These are phyloP conservation scores for Lagria hirta DNA, from an alignment of 2,888 invertebrate genomes.

Conservation along the genomic window DNA sequence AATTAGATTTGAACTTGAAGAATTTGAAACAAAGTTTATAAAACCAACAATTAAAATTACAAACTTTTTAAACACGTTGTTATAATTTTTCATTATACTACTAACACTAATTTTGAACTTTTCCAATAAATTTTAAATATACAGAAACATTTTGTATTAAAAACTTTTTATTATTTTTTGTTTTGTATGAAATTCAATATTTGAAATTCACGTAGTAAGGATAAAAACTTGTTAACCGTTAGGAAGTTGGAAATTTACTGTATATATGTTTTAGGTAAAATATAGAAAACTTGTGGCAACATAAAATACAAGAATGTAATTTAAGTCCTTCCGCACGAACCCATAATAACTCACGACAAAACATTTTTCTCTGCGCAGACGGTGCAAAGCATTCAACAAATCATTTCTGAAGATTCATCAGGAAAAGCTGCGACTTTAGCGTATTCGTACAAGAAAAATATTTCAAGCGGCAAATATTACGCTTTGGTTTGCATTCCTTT, in stretches of 20 bases:
- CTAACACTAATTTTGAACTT: too few species aligned
- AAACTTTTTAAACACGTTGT: too few species aligned
- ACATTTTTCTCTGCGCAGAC: slow-evolving; percentile 44
- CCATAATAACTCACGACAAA: slow-evolving; percentile 45
- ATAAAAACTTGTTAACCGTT: slow-evolving; percentile 19
- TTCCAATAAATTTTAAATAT: too few species aligned
- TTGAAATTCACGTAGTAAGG: slow-evolving; percentile 15
- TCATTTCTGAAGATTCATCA: slow-evolving; percentile 37
- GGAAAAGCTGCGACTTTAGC: slow-evolving; percentile 37
- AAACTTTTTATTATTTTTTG: too few species aligned
- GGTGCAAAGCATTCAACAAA: slow-evolving; percentile 38
- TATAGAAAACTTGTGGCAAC: slow-evolving; percentile 36
- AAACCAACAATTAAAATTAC: too few species aligned
- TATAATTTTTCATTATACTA: too few species aligned
- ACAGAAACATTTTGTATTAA: too few species aligned
- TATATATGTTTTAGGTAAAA: slow-evolving; percentile 21
- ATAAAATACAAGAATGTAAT: slow-evolving; percentile 44
- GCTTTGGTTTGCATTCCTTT: too few species aligned
- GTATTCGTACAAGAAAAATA: too few species aligned
- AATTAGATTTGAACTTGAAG: too few species aligned
- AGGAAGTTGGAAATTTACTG: slow-evolving; percentile 17
- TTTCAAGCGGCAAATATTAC: too few species aligned
- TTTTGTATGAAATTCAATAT: slow-evolving; percentile 17
- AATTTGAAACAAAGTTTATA: too few species aligned
- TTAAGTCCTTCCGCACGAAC: slow-evolving; percentile 46